Conservation (phyloP, 2,113 vertebrate genomes). For the Gallinago media region DNA sequence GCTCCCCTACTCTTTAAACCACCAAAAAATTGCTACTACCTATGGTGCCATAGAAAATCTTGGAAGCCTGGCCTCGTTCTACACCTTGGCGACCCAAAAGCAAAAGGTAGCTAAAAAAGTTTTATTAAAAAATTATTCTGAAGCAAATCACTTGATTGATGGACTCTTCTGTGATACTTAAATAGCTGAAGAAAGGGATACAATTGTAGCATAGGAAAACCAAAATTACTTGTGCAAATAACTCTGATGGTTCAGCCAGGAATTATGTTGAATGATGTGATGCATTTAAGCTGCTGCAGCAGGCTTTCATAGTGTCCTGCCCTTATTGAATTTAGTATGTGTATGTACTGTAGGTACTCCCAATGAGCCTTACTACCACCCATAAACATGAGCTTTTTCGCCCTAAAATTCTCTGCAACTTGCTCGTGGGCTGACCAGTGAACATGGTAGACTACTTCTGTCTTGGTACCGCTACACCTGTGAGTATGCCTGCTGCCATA, state of each 20-base stretch:
- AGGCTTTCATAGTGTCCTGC: background rate
- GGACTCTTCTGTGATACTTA: background rate
- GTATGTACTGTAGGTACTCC: background rate
- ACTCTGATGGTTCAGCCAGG: background rate
- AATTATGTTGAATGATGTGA: background rate
- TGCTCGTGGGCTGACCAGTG: background rate
- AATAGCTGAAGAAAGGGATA: background rate
- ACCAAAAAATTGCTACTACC: background rate
- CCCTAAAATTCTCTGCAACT: background rate
- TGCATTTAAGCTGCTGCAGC: background rate
- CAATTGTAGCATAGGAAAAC: background rate
- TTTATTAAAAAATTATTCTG: background rate
- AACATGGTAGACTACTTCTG: background rate
- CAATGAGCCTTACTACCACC: background rate
- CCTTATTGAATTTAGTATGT: background rate
- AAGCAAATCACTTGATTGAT: background rate
- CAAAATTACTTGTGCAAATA: background rate
- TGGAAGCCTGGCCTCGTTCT: background rate
- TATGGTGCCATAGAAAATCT: background rate
- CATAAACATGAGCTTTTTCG: background rate
- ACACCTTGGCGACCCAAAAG: background rate
- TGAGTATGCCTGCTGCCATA: rapidly evolving
- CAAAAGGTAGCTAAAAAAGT: background rate
- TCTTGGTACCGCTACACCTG: background rate
- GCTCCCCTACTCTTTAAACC: background rate